Conservation (phyloP, 2,113 vertebrate species). For the Lanius collurio region DNA sequence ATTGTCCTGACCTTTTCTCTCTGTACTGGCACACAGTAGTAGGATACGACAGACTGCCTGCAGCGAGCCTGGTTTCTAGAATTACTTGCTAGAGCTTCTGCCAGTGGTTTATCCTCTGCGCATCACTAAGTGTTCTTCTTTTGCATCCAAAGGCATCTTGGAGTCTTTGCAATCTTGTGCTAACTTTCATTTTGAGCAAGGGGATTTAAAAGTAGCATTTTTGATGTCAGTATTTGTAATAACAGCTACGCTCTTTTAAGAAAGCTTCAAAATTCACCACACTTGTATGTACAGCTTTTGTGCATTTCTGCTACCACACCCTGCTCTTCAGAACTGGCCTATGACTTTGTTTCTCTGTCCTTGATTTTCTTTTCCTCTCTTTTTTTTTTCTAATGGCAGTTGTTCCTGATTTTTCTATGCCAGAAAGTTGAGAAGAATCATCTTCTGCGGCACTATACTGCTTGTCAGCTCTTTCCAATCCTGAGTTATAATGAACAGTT, state of each 20-base stretch:
- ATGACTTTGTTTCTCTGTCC: slow-evolving; percentile 27
- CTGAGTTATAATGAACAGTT: slow-evolving; percentile 50
- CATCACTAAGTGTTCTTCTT: not conserved
- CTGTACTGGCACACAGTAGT: not conserved
- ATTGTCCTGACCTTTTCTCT: not conserved
- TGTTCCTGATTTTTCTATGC: not conserved
- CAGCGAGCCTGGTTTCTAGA: not conserved
- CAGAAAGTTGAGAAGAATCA: slow-evolving; percentile 21
- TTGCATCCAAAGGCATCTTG: not conserved
- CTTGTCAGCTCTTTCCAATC: slow-evolving; percentile 46
- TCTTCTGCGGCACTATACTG: slow-evolving; percentile 1
- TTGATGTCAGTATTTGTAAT: not conserved
- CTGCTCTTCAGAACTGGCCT: not conserved
- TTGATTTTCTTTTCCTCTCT: not conserved
- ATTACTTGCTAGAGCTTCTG: not conserved
- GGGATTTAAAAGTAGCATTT: not conserved
- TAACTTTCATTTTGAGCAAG: not conserved
- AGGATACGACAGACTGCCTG: not conserved
- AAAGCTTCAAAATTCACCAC: not conserved
- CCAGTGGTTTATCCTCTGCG: not conserved
- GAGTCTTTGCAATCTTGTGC: not conserved
- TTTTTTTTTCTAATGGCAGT: not conserved
- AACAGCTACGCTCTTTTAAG: not conserved
- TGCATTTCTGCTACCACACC: not conserved
- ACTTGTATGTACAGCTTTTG: not conserved